Percentiles rank a stretch among this genome's conserved stretches.
phyloP scores from a whole-genome alignment of 2,888 invertebrate species.

The Plagodis pulveraria region DNA sequence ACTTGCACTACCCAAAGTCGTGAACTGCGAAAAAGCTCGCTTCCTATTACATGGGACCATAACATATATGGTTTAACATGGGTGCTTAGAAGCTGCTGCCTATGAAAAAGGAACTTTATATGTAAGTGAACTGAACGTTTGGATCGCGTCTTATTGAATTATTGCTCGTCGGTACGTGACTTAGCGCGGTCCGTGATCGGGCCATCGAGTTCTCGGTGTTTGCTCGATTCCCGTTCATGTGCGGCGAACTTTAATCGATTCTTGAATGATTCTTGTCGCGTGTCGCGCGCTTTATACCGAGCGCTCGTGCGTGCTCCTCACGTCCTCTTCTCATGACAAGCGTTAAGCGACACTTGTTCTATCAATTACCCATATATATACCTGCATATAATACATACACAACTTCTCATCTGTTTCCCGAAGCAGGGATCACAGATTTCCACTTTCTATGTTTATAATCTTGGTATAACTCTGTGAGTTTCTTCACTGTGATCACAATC shows the following conservation, averaged over 20 bases:
- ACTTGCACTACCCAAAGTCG: no score
- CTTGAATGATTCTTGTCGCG: conserved; percentile 65
- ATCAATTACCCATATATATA: conserved; percentile 27
- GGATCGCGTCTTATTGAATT: conserved; percentile 77
- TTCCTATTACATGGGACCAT: no score
- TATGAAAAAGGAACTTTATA: no score
- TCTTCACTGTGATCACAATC: no score
- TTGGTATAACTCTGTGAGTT: no score
- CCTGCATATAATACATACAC: no score
- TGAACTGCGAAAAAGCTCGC: no score
- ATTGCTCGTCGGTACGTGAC: conserved; percentile 69
- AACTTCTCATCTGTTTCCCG: no score
- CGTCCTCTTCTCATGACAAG: not conserved
- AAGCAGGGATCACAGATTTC: no score
- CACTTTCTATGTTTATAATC: no score
- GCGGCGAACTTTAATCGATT: conserved; percentile 71
- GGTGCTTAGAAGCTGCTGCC: no score
- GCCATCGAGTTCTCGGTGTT: conserved; percentile 67
- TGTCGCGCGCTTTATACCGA: conserved; percentile 44
- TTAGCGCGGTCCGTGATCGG: conserved; percentile 54
- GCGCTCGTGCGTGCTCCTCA: conserved; percentile 44
- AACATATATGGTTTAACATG: no score
- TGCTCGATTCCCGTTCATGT: conserved; percentile 70
- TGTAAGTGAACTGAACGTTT: conserved; percentile 54
- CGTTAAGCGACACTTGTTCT: conserved; percentile 13